Evolutionary conservation across 2,888 invertebrate genomes (phyloP).

Genomic region (Nebria brevicollis): DNA sequence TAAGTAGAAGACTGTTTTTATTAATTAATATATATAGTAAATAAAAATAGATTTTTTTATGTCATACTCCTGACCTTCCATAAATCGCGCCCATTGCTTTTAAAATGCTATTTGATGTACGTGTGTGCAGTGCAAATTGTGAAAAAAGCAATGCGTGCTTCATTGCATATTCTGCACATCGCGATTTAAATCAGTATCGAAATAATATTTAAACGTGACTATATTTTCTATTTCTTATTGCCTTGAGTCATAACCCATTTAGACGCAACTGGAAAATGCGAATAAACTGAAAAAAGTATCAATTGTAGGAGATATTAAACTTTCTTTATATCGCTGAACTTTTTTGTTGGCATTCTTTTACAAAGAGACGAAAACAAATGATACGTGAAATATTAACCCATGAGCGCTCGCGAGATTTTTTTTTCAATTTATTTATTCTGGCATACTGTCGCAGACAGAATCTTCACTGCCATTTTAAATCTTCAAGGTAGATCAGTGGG

Average conservation of each 20-base stretch:
- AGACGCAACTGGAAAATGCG: neutral
- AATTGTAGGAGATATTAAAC: no score
- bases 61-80: conserved; percentile 19
- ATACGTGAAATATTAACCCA: no score
- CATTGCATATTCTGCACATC: conserved; percentile 40
- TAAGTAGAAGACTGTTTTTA: no score
- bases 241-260: conserved; percentile 24
- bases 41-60: neutral
- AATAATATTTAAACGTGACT: conserved; percentile 44
- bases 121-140: conserved; percentile 36
- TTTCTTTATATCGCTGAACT: no score
- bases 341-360: no score
- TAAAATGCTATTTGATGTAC: conserved; percentile 30
- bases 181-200: conserved; percentile 40
- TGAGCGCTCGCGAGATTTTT: no score
- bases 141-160: conserved; percentile 16
- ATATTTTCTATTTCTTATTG: conserved; percentile 41
- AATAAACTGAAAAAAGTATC: neutral
- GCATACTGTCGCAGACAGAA: no score
- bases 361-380: no score
- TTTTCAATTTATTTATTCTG: no score
- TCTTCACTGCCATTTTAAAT: no score
- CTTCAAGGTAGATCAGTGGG: no score
- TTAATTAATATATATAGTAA: no score
- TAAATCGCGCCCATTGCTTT: conserved; percentile 18